phyloP scores from a whole-genome alignment of 2,113 vertebrate species.

The Gallinago undulata region DNA sequence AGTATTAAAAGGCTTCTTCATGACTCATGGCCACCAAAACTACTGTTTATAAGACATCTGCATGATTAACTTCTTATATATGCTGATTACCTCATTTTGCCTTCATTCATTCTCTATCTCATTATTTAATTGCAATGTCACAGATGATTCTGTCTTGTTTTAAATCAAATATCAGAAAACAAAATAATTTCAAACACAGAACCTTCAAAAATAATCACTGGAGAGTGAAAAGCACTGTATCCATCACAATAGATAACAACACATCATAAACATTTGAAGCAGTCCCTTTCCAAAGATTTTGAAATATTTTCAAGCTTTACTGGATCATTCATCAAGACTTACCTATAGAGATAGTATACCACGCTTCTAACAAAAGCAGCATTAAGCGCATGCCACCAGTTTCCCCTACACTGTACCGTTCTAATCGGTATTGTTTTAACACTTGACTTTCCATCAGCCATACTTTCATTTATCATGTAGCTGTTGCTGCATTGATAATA shows the following conservation, averaged over 20 bases:
- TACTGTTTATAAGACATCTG: background rate
- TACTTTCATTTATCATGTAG: background rate
- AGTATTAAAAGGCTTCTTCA: background rate
- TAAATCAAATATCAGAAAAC: slow-evolving; percentile 19
- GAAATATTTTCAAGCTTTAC: background rate
- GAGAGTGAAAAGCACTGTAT: background rate
- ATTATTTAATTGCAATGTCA: slow-evolving; percentile 25
- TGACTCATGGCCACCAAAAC: background rate
- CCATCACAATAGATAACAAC: background rate
- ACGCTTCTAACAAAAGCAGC: background rate
- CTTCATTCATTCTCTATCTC: background rate
- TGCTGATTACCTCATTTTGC: background rate
- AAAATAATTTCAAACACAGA: background rate
- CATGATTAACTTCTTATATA: background rate
- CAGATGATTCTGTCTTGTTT: slow-evolving; percentile 1
- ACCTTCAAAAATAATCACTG: background rate
- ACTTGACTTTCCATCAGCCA: background rate
- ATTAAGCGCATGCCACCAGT: background rate
- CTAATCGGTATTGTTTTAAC: background rate
- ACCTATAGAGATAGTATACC: fast-evolving
- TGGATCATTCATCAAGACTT: background rate
- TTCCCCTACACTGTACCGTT: background rate
- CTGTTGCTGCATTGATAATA: background rate
- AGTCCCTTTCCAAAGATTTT: background rate
- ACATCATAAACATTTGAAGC: background rate